Percentiles rank a stretch among this genome's conserved stretches.
These are phyloP conservation scores for Adoxophyes honmai DNA, from an alignment of 1,140 invertebrate species.

Conservation along the genomic window DNA sequence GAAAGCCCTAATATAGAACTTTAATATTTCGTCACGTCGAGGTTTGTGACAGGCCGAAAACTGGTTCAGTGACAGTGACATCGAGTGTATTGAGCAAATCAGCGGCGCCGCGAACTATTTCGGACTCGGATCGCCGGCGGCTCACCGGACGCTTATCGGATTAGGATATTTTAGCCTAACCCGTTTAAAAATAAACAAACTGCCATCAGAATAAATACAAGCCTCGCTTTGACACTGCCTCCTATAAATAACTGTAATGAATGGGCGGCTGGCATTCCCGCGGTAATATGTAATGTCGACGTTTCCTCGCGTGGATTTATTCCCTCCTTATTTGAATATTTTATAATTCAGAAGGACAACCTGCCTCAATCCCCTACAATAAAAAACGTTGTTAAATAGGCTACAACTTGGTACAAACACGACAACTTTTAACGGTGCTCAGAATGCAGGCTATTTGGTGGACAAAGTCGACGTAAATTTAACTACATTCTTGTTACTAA, in stretches of 20 bases:
- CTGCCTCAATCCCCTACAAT: conserved; percentile 21
- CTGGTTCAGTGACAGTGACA: conserved; percentile 51
- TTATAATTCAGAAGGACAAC: conserved; percentile 49
- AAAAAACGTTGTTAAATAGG: conserved; percentile 9
- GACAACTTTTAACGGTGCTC: conserved; percentile 6
- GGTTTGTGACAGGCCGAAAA: conserved; percentile 27
- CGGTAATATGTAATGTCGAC: conserved; percentile 64
- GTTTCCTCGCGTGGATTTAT: conserved; percentile 58
- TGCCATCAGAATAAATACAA: conserved; percentile 64
- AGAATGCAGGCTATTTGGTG: not conserved
- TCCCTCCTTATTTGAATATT: conserved; percentile 60
- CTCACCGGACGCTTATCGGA: conserved; percentile 58
- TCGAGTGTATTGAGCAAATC: conserved; percentile 41
- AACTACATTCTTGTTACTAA: conserved; percentile 4
- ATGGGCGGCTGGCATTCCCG: conserved; percentile 61
- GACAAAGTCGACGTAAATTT: conserved; percentile 9
- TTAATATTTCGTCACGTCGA: conserved; percentile 55
- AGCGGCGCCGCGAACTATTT: conserved; percentile 43
- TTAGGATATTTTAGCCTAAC: conserved; percentile 60
- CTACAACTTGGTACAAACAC: not conserved
- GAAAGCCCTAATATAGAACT: conserved; percentile 53
- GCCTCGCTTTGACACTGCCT: conserved; percentile 63
- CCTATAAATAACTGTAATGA: conserved; percentile 74
- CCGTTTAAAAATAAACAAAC: conserved; percentile 72
- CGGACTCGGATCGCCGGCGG: conserved; percentile 31